Conservation (phyloP, 2,113 vertebrate genomes). For the Prietella phreatophila region DNA sequence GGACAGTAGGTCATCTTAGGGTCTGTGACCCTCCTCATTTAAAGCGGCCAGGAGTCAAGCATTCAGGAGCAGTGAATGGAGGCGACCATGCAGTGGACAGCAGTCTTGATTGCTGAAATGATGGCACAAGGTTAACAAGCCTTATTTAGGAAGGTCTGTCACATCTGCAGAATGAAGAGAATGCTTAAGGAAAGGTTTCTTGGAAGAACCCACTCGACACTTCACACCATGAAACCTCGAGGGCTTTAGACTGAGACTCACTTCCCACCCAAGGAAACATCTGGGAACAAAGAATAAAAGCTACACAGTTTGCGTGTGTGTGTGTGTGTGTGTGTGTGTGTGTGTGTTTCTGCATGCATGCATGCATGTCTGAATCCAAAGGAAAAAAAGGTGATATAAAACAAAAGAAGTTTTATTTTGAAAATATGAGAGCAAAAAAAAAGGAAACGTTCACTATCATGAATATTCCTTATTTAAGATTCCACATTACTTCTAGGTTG, state of each 20-base stretch:
- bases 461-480: background rate
- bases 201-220: constrained; percentile 54
- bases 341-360: constrained; percentile 27
- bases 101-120: constrained; percentile 63
- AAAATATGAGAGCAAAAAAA: background rate
- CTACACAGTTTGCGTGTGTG: constrained; percentile 26
- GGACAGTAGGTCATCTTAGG: constrained; percentile 62
- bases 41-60: constrained; percentile 59
- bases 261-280: constrained; percentile 57
- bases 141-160: constrained; percentile 70
- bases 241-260: constrained; percentile 55
- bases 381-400: background rate
- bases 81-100: constrained; percentile 71
- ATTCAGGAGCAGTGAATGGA: constrained; percentile 71
- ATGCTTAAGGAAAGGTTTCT: constrained; percentile 40
- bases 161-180: constrained; percentile 62
- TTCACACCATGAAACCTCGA: constrained; percentile 62
- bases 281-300: constrained; percentile 58
- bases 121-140: constrained; percentile 67
- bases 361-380: background rate
- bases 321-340: constrained; percentile 28
- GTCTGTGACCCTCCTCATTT: constrained; percentile 67
- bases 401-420: background rate
- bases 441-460: background rate
- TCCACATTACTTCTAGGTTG: background rate